Evolutionary conservation across 2,113 vertebrate genomes (phyloP).

Genomic region (Rhabdomys dilectus): DNA sequence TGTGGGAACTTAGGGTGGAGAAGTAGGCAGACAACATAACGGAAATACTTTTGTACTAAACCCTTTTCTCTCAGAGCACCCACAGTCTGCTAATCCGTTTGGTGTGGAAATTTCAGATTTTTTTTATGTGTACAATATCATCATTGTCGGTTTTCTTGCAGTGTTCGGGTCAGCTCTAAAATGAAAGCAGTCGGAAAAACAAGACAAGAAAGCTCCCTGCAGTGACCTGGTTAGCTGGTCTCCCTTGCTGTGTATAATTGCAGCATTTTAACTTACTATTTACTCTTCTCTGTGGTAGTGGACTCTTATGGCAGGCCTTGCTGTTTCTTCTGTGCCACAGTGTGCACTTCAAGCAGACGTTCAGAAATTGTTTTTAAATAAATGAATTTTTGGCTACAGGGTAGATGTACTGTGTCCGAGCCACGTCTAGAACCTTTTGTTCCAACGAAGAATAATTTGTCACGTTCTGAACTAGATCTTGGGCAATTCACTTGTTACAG

Average conservation of each 20-base stretch:
- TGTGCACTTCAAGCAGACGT: neutral
- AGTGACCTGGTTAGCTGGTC: neutral
- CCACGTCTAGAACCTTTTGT: neutral
- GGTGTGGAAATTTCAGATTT: neutral
- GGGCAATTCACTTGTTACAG: neutral
- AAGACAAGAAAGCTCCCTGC: neutral
- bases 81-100: neutral
- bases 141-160: neutral
- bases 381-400: neutral
- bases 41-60: neutral
- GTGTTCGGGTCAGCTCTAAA: neutral
- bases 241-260: rapidly evolving
- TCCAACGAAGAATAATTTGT: neutral
- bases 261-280: neutral
- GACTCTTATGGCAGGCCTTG: neutral
- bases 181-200: constrained; percentile 18
- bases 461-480: neutral
- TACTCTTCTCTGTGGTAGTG: neutral
- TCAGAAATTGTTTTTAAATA: neutral
- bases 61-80: neutral
- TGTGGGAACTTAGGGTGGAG: neutral
- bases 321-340: neutral
- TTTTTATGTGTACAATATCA: neutral
- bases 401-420: neutral
- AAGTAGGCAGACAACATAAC: neutral